Evolutionary conservation across 2,888 invertebrate genomes (phyloP).

Genomic region (Drosophila ochracea): DNA sequence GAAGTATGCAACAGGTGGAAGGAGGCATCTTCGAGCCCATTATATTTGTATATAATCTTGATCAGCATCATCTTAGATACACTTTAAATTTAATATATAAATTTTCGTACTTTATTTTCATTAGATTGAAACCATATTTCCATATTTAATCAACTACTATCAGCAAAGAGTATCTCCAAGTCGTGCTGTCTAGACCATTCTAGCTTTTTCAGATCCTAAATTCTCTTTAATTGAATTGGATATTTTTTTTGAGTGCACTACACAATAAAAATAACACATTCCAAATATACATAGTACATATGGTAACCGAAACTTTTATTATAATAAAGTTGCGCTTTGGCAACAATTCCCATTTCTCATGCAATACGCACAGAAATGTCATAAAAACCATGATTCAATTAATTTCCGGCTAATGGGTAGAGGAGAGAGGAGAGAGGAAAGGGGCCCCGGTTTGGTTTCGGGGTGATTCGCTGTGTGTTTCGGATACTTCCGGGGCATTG

Average conservation of each 20-base stretch:
- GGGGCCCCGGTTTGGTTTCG: background rate
- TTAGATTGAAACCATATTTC: no score
- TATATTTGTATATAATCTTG: no score
- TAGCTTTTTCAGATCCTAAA: no score
- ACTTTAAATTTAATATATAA: no score
- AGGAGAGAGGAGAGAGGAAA: background rate
- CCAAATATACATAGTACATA: background rate
- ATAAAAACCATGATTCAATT: constrained; percentile 49
- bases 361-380: constrained; percentile 10
- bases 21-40: no score
- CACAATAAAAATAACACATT: background rate
- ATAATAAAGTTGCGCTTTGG: constrained; percentile 12
- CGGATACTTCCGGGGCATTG: constrained; percentile 54
- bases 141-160: no score
- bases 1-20: no score
- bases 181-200: background rate
- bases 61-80: no score
- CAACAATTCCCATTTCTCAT: constrained; percentile 9
- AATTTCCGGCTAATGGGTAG: constrained; percentile 10
- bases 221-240: background rate
- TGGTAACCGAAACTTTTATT: constrained; percentile 5
- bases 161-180: no score
- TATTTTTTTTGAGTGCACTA: background rate
- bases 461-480: constrained; percentile 2
- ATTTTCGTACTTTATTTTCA: no score